Base-by-base conservation (phyloP, 2,113 vertebrate genomes). In the Chloropsis hardwickii region DNA sequence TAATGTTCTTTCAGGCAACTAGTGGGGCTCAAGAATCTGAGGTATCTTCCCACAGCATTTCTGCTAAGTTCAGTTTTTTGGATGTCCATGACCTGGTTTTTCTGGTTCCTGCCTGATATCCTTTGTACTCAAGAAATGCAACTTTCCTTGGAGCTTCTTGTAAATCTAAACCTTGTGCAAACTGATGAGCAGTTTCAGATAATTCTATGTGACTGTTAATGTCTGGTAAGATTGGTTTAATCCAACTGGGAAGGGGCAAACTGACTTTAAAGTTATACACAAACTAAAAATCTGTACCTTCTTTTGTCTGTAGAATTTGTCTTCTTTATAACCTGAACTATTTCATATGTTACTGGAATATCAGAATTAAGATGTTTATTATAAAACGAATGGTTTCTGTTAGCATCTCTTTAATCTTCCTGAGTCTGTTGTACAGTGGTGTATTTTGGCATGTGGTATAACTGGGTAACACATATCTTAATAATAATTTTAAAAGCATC, bases 101-200 rank as follows among this genome's bases (percentile, higher is more conserved):
- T 99, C 86, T 99, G 98, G 97, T 99, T 99, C 95, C 96, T 99
- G 77, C 99, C 99, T 78, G 97, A 99, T 99, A 99, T 99, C 99
- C 99, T 99, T 99, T 97, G 40, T 57, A 15, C 8, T 72, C 66
- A 69, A 81, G 51, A 58, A 94, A 74, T 45, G 14, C 42, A 62
- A 4, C 16, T 84, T 14, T 50, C 28, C 14, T 70, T 74, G 31
- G 29, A 23, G 23, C 54, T 85, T 27, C 40, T 62, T 61, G 35
- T 61, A 37, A 72, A 51, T 35, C 19, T 12, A 16, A 61, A 27
- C 35, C 37, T 39, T 20, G 3, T 82, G 27, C 27, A 72, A 58
- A 35, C 18, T 47, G 42, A 10, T 48, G 23, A 66, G 25, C 39
- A n/a, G 37, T 57, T 69, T 50, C 64, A 70, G 42, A 6, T 39